phyloP scores from a whole-genome alignment of 2,113 vertebrate genomes.

The Pluvialis apricaria region DNA sequence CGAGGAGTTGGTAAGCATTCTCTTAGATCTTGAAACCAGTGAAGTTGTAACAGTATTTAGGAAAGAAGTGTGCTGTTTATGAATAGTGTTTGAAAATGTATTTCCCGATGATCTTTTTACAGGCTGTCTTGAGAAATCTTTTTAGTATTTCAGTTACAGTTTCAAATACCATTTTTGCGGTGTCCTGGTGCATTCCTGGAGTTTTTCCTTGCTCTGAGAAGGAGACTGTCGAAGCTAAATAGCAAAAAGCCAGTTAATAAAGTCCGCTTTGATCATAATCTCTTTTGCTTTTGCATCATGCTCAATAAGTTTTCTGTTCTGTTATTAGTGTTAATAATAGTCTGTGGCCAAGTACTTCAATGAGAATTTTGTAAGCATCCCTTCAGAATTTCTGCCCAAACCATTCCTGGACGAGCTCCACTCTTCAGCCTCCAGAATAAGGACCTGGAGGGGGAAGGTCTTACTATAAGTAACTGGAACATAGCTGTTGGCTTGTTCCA shows the following conservation, averaged over 20 bases:
- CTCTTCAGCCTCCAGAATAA: neutral
- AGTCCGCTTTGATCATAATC: neutral
- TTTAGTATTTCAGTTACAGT: neutral
- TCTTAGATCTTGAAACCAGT: neutral
- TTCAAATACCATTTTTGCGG: neutral
- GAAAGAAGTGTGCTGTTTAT: neutral
- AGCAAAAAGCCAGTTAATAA: neutral
- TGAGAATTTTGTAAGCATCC: neutral
- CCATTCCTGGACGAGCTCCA: neutral
- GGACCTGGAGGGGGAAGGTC: neutral
- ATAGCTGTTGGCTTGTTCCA: neutral
- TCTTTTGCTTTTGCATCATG: neutral
- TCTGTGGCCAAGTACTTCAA: neutral
- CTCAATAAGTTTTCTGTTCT: neutral
- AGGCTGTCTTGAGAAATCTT: neutral
- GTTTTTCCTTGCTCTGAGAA: neutral
- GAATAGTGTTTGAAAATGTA: neutral
- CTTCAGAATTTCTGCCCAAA: neutral
- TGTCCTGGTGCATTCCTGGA: neutral
- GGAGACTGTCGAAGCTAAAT: neutral
- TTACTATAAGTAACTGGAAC: neutral
- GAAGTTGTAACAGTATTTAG: neutral
- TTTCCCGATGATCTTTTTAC: neutral
- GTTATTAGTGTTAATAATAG: neutral
- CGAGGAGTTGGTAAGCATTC: constrained; percentile 86